Percentiles rank a stretch among this genome's conserved stretches.
Evolutionary conservation across 2,797 vertebrate species (phyloP).

Genomic region (Denticeps clupeoides): DNA sequence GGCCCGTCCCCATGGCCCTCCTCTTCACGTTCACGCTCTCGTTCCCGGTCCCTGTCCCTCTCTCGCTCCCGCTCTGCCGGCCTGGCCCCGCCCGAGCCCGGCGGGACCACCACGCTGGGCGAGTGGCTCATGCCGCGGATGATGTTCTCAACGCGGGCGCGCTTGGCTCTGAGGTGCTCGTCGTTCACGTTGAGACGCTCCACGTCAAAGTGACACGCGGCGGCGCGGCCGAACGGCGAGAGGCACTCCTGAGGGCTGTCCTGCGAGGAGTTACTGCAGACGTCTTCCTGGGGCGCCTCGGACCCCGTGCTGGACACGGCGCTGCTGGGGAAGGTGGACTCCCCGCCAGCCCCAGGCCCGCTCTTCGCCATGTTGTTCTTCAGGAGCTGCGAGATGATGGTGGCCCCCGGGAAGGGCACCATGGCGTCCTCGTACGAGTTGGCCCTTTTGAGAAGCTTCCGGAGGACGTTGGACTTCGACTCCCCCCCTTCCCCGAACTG

Average conservation of each 20-base stretch:
- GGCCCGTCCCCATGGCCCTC: slow-evolving; percentile 53
- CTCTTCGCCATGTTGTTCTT: slow-evolving; percentile 98
- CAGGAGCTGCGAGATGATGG: slow-evolving; percentile 97
- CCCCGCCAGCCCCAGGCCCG: slow-evolving; percentile 63
- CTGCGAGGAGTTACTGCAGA: slow-evolving; percentile 96
- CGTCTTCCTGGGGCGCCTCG: slow-evolving; percentile 89
- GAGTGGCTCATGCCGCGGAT: slow-evolving; percentile 99
- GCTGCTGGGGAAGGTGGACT: slow-evolving; percentile 78
- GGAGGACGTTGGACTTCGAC: slow-evolving; percentile 92
- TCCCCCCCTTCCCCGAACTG: slow-evolving; percentile 70
- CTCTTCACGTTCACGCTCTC: slow-evolving; percentile 66
- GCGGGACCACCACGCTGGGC: slow-evolving; percentile 69
- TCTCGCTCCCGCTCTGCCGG: slow-evolving; percentile 75
- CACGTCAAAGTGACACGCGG: slow-evolving; percentile 83
- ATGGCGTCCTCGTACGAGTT: slow-evolving; percentile 97
- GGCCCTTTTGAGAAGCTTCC: slow-evolving; percentile 98
- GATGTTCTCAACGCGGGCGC: slow-evolving; percentile 95
- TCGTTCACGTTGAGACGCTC: slow-evolving; percentile 92
- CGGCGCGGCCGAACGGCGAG: slow-evolving; percentile 87
- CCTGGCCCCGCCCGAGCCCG: slow-evolving; percentile 69
- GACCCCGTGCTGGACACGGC: slow-evolving; percentile 90
- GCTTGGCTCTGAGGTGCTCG: slow-evolving; percentile 94
- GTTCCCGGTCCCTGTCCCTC: slow-evolving; percentile 74
- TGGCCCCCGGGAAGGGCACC: slow-evolving; percentile 97
- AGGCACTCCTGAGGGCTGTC: slow-evolving; percentile 91